A percentile compares a stretch with the other conserved stretches of the same genome.
phyloP scores from a whole-genome alignment of 2,888 invertebrate species.

The Tetropium fuscum region DNA sequence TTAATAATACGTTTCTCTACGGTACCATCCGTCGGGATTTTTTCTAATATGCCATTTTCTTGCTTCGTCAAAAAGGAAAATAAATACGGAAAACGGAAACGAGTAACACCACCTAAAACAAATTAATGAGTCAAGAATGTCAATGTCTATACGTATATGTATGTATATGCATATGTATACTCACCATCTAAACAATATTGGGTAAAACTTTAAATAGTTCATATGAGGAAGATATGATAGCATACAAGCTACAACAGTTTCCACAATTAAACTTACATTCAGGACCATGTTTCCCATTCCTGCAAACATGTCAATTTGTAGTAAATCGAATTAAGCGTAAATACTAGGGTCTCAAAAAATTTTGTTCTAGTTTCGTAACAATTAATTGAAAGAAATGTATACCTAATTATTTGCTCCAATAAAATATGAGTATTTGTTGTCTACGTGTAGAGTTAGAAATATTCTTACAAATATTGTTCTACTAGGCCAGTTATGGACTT shows the following conservation, averaged over 20 bases:
- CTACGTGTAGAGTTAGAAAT: too few species aligned
- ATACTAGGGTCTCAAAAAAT: too few species aligned
- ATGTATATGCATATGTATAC: constrained; percentile 10
- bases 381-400: too few species aligned
- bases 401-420: too few species aligned
- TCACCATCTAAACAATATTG: constrained; percentile 74
- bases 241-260: constrained; percentile 74
- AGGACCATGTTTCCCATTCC: constrained; percentile 77
- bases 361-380: too few species aligned
- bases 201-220: constrained; percentile 74
- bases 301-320: too few species aligned
- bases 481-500: too few species aligned
- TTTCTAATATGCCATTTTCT: constrained; percentile 79
- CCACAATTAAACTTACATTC: constrained; percentile 72
- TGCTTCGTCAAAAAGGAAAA: constrained; percentile 83
- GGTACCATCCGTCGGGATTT: constrained; percentile 79
- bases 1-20: constrained; percentile 82
- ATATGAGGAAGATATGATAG: constrained; percentile 79
- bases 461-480: too few species aligned
- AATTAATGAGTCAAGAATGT: too few species aligned
- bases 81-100: constrained; percentile 80
- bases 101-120: constrained; percentile 68
- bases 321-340: too few species aligned
- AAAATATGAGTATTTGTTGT: too few species aligned
- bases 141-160: too few species aligned